Conservation (phyloP, 2,113 vertebrate species). For the Picathartes gymnocephalus region DNA sequence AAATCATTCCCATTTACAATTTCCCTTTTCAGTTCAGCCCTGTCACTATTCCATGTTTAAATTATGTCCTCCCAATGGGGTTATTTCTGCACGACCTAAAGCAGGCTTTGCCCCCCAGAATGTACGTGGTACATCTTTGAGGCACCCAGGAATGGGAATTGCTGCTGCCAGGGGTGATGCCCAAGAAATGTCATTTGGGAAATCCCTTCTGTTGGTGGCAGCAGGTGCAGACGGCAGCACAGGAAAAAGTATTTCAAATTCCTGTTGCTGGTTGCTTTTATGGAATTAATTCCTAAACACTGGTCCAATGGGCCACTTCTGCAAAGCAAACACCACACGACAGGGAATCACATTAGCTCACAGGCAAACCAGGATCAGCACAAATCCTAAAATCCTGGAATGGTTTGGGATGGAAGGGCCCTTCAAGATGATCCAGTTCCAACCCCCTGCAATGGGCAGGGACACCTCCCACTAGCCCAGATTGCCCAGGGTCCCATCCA, state of each 20-base stretch:
- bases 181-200: not conserved
- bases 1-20: not conserved
- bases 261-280: not conserved
- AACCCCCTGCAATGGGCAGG: not conserved
- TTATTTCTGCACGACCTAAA: not conserved
- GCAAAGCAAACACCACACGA: not conserved
- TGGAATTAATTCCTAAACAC: not conserved
- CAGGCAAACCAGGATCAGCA: not conserved
- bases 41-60: not conserved
- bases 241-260: not conserved
- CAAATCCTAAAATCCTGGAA: not conserved
- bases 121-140: fast-evolving
- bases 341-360: not conserved
- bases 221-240: fast-evolving
- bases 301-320: fast-evolving
- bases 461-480: not conserved
- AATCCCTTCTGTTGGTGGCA: not conserved
- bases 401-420: not conserved
- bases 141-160: not conserved
- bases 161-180: not conserved
- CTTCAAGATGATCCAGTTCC: not conserved
- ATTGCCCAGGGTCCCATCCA: not conserved
- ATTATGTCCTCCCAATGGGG: not conserved
- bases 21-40: not conserved
- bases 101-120: not conserved